Evolutionary conservation across 2,797 vertebrate species (phyloP).

Genomic region (Apogon talboti): DNA sequence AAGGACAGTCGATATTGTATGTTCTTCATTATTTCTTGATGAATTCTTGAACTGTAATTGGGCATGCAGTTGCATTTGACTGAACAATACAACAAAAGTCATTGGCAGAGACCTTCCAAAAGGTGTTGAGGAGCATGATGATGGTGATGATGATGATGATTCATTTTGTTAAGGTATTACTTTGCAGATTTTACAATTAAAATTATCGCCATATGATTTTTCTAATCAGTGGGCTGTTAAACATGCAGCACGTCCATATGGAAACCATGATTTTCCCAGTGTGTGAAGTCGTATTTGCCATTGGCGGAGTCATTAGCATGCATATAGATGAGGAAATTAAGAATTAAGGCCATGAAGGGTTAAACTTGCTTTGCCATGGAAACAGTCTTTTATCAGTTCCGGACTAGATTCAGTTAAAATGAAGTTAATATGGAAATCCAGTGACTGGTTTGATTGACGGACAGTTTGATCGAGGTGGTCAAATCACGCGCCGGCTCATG

Average conservation of each 20-base stretch:
- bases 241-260: neutral
- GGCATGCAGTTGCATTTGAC: slow-evolving; percentile 34
- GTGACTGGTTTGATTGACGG: slow-evolving; percentile 45
- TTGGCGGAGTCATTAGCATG: slow-evolving; percentile 4
- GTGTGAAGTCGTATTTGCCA: neutral
- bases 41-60: slow-evolving; percentile 42
- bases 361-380: slow-evolving; percentile 22
- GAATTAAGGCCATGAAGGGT: neutral
- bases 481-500: slow-evolving; percentile 20
- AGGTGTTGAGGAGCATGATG: neutral
- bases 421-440: slow-evolving; percentile 46
- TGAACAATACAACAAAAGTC: slow-evolving; percentile 19
- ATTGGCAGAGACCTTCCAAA: slow-evolving; percentile 16
- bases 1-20: slow-evolving; percentile 22
- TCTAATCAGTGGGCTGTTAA: neutral
- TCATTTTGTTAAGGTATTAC: slow-evolving; percentile 8
- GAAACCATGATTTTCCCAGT: neutral
- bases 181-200: neutral
- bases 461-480: slow-evolving; percentile 35
- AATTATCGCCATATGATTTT: neutral
- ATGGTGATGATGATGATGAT: too few species aligned
- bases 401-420: slow-evolving; percentile 36
- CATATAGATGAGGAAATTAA: slow-evolving; percentile 41
- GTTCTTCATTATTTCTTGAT: slow-evolving; percentile 37
- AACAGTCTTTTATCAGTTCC: slow-evolving; percentile 24